Percentiles rank a stretch among this genome's conserved stretches.
These are phyloP conservation scores for Unio pictorum DNA, from an alignment of 2,888 invertebrate genomes.

Conservation along the genomic window DNA sequence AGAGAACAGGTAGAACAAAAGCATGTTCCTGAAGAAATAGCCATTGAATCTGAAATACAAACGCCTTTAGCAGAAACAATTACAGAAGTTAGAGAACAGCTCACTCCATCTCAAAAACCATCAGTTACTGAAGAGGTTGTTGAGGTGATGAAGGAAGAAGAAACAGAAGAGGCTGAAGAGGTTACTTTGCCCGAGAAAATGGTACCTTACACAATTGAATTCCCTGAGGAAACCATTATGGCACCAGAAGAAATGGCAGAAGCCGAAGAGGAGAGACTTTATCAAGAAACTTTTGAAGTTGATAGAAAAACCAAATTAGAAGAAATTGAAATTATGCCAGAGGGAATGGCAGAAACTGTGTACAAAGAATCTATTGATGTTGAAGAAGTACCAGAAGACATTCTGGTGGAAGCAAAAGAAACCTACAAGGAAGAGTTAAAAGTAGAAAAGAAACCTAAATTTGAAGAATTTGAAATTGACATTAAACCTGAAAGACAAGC, in stretches of 20 bases:
- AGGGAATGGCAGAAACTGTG: constrained; percentile 8
- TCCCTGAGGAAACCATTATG: constrained; percentile 9
- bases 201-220: constrained; percentile 4
- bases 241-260: constrained; percentile 1
- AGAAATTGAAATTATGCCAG: constrained; percentile 7
- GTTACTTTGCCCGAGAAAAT: constrained; percentile 2
- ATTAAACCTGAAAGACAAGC: too few species aligned
- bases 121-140: background rate
- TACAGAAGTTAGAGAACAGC: too few species aligned
- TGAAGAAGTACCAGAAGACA: constrained; percentile 12
- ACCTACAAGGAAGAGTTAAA: constrained; percentile 5
- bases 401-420: background rate
- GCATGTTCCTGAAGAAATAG: too few species aligned
- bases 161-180: constrained; percentile 7
- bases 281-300: constrained; percentile 6
- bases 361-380: constrained; percentile 15
- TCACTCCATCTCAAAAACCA: background rate
- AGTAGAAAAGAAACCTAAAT: background rate
- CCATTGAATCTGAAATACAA: too few species aligned
- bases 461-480: too few species aligned
- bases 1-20: too few species aligned
- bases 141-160: constrained; percentile 3
- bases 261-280: background rate
- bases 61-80: background rate
- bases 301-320: background rate